These are phyloP conservation scores for Spizaetus ornatus DNA, from an alignment of 2,113 vertebrate species.

Conservation along the genomic window DNA sequence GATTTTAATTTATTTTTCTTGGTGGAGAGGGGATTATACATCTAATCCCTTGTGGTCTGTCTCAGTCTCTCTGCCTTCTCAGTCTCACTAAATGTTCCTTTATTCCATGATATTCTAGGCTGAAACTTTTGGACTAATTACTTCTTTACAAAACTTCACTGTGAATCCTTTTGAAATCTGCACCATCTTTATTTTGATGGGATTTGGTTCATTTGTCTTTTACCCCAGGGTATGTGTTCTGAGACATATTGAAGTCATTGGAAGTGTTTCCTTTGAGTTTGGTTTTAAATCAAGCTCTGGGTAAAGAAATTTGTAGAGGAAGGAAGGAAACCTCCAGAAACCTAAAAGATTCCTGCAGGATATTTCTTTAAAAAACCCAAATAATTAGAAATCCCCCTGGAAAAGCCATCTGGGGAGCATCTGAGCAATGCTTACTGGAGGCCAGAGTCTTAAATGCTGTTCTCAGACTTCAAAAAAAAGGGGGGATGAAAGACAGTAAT, in stretches of 20 bases:
- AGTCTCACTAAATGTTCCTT: background rate
- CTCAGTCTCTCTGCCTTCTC: background rate
- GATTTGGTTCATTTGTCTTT: background rate
- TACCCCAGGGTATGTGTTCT: background rate
- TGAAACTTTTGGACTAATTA: background rate
- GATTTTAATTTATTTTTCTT: background rate
- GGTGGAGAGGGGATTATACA: background rate
- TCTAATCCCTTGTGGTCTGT: background rate
- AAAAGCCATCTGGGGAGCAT: slow-evolving; percentile 35
- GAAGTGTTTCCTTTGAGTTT: slow-evolving; percentile 16
- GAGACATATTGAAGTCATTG: slow-evolving; percentile 3
- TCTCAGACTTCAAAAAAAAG: background rate
- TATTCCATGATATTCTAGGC: background rate
- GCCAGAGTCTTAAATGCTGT: background rate
- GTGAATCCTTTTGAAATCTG: background rate
- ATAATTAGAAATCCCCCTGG: slow-evolving; percentile 16
- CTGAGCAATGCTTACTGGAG: background rate
- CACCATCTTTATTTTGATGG: background rate
- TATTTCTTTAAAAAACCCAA: background rate
- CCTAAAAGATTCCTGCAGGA: background rate
- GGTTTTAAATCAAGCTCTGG: background rate
- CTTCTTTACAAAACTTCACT: background rate
- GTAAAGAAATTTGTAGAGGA: slow-evolving; percentile 31
- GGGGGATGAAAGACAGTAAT: background rate
- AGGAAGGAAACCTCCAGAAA: slow-evolving; percentile 19